phyloP scores from a whole-genome alignment of 2,888 invertebrate genomes.

The Tenthredo mesomela region DNA sequence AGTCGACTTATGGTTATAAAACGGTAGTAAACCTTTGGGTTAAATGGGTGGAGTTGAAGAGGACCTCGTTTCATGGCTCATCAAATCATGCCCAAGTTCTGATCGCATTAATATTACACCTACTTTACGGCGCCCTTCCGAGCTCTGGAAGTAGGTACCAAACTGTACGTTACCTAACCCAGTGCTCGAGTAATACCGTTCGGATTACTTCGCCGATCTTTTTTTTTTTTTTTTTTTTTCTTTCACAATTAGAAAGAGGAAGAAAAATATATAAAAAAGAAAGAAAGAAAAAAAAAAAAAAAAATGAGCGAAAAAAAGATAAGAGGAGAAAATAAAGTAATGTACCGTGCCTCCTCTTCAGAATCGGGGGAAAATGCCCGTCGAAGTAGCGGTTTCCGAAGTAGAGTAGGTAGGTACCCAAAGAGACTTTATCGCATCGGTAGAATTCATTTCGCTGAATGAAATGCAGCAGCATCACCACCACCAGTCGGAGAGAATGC shows the following conservation, averaged over 20 bases:
- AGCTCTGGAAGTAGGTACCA: background rate
- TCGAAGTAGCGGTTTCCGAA: background rate
- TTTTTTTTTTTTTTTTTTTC: background rate
- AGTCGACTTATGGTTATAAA: conserved; percentile 36
- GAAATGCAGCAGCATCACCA: background rate
- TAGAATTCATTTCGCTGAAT: conserved; percentile 59
- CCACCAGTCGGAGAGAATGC: conserved; percentile 60
- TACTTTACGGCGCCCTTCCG: background rate
- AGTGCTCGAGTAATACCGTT: background rate
- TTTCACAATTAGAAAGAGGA: background rate
- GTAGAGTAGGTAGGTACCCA: no score
- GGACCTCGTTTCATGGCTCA: conserved; percentile 46
- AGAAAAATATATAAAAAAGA: no score
- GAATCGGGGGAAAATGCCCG: background rate
- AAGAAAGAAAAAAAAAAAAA: background rate
- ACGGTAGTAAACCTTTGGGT: conserved; percentile 23
- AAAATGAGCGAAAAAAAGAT: background rate
- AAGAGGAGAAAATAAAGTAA: background rate
- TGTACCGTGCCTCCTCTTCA: background rate
- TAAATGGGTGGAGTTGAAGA: conserved; percentile 26
- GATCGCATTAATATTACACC: conserved; percentile 42
- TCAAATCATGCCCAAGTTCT: conserved; percentile 39
- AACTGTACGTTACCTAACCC: background rate
- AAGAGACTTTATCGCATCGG: conserved; percentile 61
- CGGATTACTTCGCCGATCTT: background rate